Evolutionary conservation across 2,113 vertebrate species (phyloP).

Genomic region (Galemys pyrenaicus): DNA sequence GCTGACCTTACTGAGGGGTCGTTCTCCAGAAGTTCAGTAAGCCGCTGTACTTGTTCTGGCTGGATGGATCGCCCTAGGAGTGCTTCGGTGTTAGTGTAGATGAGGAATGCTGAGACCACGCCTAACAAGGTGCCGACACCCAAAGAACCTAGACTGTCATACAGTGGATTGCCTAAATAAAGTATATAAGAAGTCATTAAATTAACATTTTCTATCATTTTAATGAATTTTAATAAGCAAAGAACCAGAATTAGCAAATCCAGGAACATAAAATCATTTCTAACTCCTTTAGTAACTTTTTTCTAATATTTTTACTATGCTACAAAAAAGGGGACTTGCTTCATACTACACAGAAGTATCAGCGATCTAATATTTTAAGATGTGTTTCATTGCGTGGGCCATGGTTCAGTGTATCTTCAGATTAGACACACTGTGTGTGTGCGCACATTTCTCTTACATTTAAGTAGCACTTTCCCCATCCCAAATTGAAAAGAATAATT

Average conservation of each 20-base stretch:
- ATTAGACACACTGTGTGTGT: neutral
- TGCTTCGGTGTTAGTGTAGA: slow-evolving; percentile 98
- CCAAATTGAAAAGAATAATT: slow-evolving; percentile 6
- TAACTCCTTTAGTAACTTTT: slow-evolving; percentile 5
- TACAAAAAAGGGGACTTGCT: neutral
- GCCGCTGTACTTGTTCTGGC: slow-evolving; percentile 93
- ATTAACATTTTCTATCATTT: neutral
- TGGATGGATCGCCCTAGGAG: slow-evolving; percentile 96
- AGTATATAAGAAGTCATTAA: neutral
- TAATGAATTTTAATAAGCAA: neutral
- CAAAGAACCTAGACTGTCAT: slow-evolving; percentile 95
- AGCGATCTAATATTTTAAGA: neutral
- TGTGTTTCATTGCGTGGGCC: neutral
- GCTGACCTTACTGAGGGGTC: slow-evolving; percentile 96
- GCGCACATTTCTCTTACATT: neutral
- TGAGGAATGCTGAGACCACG: slow-evolving; percentile 95
- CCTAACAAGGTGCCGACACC: slow-evolving; percentile 95
- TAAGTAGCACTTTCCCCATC: neutral
- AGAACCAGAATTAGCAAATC: neutral
- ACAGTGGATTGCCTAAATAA: slow-evolving; percentile 91
- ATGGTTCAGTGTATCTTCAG: slow-evolving; percentile 17
- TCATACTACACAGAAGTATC: neutral
- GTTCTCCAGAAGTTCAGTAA: slow-evolving; percentile 96
- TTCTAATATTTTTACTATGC: neutral
- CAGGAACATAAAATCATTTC: neutral